Base-by-base conservation (phyloP, 2,113 vertebrate genomes). In the Nothoprocta pentlandii region DNA sequence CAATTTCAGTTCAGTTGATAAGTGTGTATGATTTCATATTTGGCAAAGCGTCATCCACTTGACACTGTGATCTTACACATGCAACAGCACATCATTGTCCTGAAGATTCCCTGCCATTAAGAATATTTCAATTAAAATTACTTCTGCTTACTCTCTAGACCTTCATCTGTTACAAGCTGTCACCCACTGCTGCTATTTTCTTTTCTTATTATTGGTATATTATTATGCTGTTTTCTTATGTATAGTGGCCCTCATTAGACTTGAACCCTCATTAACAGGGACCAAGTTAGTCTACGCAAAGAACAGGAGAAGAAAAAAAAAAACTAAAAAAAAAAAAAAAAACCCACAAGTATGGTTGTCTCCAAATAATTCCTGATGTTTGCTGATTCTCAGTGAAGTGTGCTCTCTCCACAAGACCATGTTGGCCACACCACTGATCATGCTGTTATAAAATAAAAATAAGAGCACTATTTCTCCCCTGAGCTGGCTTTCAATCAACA, bases 81-180 rank as follows among this genome's bases (percentile, higher is more conserved):
- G 59, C 93, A 67, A 74, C 77, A 79, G 64, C 54, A 53, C 67
- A 46, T 88, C 51, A 5, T 75, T 53, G 69, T 78, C 59, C 76
- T 75, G 36, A 81, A 88, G 80, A 89, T 53, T 95, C 76, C 73
- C 21, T 71, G 66, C n/a, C 53, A 73, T 12, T 49, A 75, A 96
- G 92, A 78, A 76, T 77, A 87, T 79, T 94, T 91, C 63, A 82
- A 61, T 82, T 30, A 36, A 58, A 85, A 89, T 89, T 87, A 71
- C 9, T 84, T 70, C 42, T 44, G 22, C 39, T 61, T 85, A 49
- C 17, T 75, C 25, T 56, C 21, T 54, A 23, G 84, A 39, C 16
- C 66, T 74, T 92, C 16, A 34, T 69, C 20, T 87, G 59, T 20
- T 89, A 80, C 68, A 77, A 87, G 51, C 10, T 21, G 39, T 73